Evolutionary conservation across 2,797 vertebrate species (phyloP), one percentile per base, ranked within the genome.

Genomic region (Prunella strophiata): DNA sequence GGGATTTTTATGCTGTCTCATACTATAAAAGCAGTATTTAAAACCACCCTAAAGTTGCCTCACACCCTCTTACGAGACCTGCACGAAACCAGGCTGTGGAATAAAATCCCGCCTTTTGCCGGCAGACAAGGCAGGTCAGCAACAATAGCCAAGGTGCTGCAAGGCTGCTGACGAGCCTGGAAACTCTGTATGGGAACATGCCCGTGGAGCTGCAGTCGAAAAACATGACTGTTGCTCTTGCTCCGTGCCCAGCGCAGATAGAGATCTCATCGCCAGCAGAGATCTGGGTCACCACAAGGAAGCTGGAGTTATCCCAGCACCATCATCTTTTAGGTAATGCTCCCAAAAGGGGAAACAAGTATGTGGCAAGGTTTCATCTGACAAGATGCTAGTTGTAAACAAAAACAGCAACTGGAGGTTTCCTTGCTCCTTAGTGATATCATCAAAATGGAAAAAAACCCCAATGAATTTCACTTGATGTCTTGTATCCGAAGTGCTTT

Each of bases 231-330:
- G 52, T 63, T 52, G 32, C 3, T 82, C 71, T 73, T 0, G 0
- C 50, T 45, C 74, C 0, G 0, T 90, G 91, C 77, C 74, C 59
- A 75, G 74, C 0, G 0, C 61, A 89, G 95, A 88, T 48, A 66
- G 83, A 86, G 70, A 92, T 83, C 87, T 91, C 62, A 62, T 81
- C 2, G 1, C 66, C 71, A 78, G 83, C 80, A 91, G 55, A 96
- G 85, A 96, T 93, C 59, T 95, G 57, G 80, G 95, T 94, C 91
- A 94, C 52, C 85, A 82, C 26, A 43, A 79, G 89, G 92, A 90
- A 91, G 79, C 71, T 79, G 79, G 80, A 94, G 59, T 59, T 54
- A 88, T 63, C 80, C 83, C 81, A 70, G 61, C 47, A 58, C 17
- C 26, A 71, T 82, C 78, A 88, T 61, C 75, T 85, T 94, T 77